A percentile compares a stretch with the other conserved stretches of the same genome.
Evolutionary conservation across 1,140 invertebrate genomes (phyloP).

Genomic region (Platyura marginata): DNA sequence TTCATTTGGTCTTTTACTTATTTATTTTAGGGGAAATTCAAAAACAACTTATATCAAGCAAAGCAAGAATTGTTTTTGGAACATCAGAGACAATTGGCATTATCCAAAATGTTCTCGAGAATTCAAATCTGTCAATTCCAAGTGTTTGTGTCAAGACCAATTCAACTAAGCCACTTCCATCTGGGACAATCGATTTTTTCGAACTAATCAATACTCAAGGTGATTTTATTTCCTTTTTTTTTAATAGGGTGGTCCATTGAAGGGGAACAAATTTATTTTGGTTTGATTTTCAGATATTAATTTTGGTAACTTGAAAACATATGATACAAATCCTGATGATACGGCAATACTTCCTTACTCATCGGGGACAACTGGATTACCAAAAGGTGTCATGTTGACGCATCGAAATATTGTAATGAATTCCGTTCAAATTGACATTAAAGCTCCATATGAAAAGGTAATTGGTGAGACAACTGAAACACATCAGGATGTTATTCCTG

Average conservation of each 20-base stretch:
- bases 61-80: slow-evolving; percentile 47
- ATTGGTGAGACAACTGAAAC: slow-evolving; percentile 19
- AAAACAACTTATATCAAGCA: slow-evolving; percentile 31
- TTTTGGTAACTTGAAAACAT: slow-evolving; percentile 24
- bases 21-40: slow-evolving; percentile 67
- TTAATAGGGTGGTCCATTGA: background rate
- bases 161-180: slow-evolving; percentile 20
- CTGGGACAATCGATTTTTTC: slow-evolving; percentile 33
- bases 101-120: slow-evolving; percentile 25
- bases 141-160: slow-evolving; percentile 32
- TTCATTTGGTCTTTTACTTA: too few relatives aligned
- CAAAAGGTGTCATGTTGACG: slow-evolving; percentile 66
- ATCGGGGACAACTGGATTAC: slow-evolving; percentile 70
- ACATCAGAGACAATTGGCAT: slow-evolving; percentile 29
- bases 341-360: slow-evolving; percentile 42
- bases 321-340: slow-evolving; percentile 24
- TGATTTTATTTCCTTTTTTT: slow-evolving; percentile 7
- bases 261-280: background rate
- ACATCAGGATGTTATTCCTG: slow-evolving; percentile 35
- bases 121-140: slow-evolving; percentile 27
- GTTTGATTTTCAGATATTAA: slow-evolving; percentile 23
- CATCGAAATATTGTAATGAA: slow-evolving; percentile 43
- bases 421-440: slow-evolving; percentile 24
- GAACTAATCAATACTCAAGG: slow-evolving; percentile 28
- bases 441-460: slow-evolving; percentile 15